Evolutionary conservation across 2,113 vertebrate species (phyloP).

Genomic region (Campylorhamphus procurvoides): DNA sequence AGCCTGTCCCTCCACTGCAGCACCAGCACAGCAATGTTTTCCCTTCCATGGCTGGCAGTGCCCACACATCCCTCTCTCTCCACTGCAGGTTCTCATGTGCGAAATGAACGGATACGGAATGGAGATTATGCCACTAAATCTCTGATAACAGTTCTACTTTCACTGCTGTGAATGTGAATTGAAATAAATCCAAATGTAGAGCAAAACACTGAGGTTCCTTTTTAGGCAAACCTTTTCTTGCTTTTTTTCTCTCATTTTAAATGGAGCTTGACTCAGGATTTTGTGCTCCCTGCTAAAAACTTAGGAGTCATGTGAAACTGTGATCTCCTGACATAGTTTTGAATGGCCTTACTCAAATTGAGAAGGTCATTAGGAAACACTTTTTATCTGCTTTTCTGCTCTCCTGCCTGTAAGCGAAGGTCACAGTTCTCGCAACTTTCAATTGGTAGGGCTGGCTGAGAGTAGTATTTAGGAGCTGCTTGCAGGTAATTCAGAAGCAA

Average conservation of each 20-base stretch:
- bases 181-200: neutral
- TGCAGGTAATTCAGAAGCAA: neutral
- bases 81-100: neutral
- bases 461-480: neutral
- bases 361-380: neutral
- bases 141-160: neutral
- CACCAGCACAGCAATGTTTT: neutral
- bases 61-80: neutral
- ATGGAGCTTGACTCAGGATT: neutral
- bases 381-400: neutral
- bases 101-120: neutral
- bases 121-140: neutral
- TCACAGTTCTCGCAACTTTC: neutral
- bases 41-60: accelerated
- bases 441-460: neutral
- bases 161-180: neutral
- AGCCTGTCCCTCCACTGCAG: neutral
- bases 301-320: neutral
- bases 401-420: neutral
- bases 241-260: neutral
- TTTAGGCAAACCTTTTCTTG: neutral
- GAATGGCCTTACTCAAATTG: neutral
- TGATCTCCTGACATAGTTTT: neutral
- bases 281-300: neutral
- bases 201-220: neutral